These are phyloP conservation scores for Phrixothrix hirtus DNA, from an alignment of 2,888 invertebrate genomes.

Conservation along the genomic window DNA sequence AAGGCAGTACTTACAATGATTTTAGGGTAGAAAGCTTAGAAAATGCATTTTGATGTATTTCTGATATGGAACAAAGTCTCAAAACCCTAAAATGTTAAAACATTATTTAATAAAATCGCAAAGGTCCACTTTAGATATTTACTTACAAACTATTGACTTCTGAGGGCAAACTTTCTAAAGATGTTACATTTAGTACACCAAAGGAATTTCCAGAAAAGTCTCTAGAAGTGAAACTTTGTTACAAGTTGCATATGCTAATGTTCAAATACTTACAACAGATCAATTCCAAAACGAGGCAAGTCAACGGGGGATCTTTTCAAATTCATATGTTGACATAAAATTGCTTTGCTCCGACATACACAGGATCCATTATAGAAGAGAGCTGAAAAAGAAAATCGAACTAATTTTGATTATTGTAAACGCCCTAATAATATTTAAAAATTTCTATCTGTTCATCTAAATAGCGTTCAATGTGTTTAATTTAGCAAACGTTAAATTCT, in stretches of 20 bases:
- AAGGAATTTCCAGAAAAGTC: conserved; percentile 58
- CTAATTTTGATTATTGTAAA: no score
- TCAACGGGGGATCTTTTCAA: conserved; percentile 50
- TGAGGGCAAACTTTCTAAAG: conserved; percentile 47
- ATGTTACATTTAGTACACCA: conserved; percentile 44
- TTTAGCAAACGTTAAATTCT: no score
- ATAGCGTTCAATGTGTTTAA: no score
- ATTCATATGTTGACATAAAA: conserved; percentile 55
- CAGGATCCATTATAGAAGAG: conserved; percentile 51
- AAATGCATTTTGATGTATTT: conserved; percentile 51
- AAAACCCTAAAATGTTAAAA: conserved; percentile 49
- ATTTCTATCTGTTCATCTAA: no score
- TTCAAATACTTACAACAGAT: conserved; percentile 53
- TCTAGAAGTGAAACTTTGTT: conserved; percentile 43
- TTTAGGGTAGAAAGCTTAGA: conserved; percentile 44
- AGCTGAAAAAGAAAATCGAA: no score
- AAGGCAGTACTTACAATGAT: conserved; percentile 43
- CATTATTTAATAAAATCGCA: neutral
- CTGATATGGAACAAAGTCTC: conserved; percentile 54
- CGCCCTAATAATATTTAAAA: no score
- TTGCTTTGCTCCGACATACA: conserved; percentile 53
- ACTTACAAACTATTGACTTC: conserved; percentile 56
- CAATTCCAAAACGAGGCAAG: conserved; percentile 49
- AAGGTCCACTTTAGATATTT: neutral
- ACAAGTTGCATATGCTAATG: neutral